Base-by-base conservation (phyloP, 2,888 invertebrate species). In the Metalampra italica region DNA sequence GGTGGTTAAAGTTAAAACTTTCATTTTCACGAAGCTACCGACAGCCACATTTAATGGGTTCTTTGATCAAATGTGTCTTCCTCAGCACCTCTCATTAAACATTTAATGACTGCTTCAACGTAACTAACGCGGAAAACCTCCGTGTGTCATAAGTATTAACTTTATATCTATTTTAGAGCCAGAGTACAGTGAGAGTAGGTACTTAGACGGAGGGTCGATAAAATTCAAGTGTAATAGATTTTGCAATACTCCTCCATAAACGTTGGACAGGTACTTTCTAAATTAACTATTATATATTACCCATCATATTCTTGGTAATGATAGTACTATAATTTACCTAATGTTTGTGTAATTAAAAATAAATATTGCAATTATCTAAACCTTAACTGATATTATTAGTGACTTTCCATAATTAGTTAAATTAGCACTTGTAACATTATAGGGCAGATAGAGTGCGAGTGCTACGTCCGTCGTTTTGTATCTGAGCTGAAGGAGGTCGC, bases 331-430 rank as follows among this genome's bases (percentile, higher is more conserved):
- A 47, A 57, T 46, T 46, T 54, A 62, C 52, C 56, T 57, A 54
- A 43, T 40, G 49, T 43, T 41, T 44, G 41, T 42, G 60, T 57
- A 74, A 75, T 75, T 71, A 71, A 69, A 58, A 53, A 52, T 50
- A 59, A 66, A 73, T 65, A 59, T 62, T 56, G 66, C 62, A 75
- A 77, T 71, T 73, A 60, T 51, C 53, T 53, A 56, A 58, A 68
- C 50, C 49, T 61, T 64, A 66, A 68, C 36, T 36, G n/a, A 36
- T 36, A 36, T 22, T 22, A 36, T 36, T 36, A 36, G 65, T 68
- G 68, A 63, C 62, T 43, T 52, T 55, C 53, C 52, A 50, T 62
- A 63, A 67, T 62, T 59, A 61, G n/a, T n/a, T n/a, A 36, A 36
- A 36, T n/a, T n/a, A n/a, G 36, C 36, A 36, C n/a, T 36, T 36